Conservation (phyloP, 2,113 vertebrate genomes). For the Anolis sagrei region DNA sequence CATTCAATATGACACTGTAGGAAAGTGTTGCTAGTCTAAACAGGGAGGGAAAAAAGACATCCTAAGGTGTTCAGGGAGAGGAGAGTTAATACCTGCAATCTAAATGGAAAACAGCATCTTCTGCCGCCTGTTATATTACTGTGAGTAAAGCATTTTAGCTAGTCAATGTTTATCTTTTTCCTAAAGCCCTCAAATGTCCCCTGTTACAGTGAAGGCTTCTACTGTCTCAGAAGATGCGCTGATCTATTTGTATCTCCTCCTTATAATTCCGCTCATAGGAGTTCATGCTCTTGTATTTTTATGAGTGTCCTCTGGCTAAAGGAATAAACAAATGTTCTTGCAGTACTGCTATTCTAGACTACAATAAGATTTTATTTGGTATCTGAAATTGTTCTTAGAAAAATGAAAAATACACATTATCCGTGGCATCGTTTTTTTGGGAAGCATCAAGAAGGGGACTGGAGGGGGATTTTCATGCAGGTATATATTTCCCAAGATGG, state of each 20-base stretch:
- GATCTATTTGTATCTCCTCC: neutral
- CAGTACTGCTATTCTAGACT: neutral
- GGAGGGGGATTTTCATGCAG: neutral
- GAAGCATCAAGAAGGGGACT: neutral
- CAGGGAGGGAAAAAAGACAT: neutral
- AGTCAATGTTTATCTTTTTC: neutral
- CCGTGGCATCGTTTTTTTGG: neutral
- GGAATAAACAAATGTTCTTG: fast-evolving
- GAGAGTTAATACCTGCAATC: neutral
- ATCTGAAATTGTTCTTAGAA: neutral
- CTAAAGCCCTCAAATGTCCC: neutral
- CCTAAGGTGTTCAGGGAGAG: conserved; percentile 3
- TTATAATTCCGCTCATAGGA: neutral
- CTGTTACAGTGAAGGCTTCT: fast-evolving
- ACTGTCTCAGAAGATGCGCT: neutral
- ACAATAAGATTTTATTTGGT: neutral
- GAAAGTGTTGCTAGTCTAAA: conserved; percentile 16
- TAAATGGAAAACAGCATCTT: conserved; percentile 18
- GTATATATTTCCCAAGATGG: neutral
- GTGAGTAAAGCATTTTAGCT: conserved; percentile 5
- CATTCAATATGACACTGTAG: conserved; percentile 33
- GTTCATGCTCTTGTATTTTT: neutral
- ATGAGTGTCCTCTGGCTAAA: neutral
- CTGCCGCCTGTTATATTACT: neutral
- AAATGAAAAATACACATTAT: conserved; percentile 45